phyloP scores from a whole-genome alignment of 2,888 invertebrate species.

The Fissipunctia ypsillon region DNA sequence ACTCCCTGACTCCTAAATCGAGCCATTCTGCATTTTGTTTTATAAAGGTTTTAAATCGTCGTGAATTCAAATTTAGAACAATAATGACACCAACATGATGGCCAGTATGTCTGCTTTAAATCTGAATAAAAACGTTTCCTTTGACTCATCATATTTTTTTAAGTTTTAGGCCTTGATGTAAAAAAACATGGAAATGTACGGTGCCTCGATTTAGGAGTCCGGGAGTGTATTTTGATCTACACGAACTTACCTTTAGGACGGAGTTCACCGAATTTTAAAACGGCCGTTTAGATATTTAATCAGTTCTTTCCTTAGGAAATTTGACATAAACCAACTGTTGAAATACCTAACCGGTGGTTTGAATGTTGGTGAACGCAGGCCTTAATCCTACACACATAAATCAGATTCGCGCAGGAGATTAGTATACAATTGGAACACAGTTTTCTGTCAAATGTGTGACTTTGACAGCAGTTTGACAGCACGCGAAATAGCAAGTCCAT shows the following conservation, averaged over 20 bases:
- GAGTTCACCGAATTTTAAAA: no score
- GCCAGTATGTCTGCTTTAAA: neutral
- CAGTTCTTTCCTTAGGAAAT: no score
- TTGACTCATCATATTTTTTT: no score
- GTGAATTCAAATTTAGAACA: neutral
- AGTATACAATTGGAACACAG: constrained; percentile 9
- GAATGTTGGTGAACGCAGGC: no score
- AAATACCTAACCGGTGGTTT: no score
- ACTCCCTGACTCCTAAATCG: neutral
- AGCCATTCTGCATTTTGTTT: neutral
- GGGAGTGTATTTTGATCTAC: neutral
- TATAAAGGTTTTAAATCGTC: neutral
- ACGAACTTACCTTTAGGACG: no score
- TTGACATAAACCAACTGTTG: no score
- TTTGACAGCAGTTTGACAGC: constrained; percentile 27
- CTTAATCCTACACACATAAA: constrained; percentile 7
- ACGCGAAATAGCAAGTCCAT: constrained; percentile 21
- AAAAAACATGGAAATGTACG: no score
- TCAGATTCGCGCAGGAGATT: neutral
- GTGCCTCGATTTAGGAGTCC: no score
- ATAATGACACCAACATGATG: neutral
- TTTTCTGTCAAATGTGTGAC: neutral
- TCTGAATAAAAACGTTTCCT: neutral
- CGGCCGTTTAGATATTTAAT: no score
- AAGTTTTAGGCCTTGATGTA: no score